Base-by-base conservation (phyloP, 2,888 invertebrate genomes). In the Nephrotoma flavescens region DNA sequence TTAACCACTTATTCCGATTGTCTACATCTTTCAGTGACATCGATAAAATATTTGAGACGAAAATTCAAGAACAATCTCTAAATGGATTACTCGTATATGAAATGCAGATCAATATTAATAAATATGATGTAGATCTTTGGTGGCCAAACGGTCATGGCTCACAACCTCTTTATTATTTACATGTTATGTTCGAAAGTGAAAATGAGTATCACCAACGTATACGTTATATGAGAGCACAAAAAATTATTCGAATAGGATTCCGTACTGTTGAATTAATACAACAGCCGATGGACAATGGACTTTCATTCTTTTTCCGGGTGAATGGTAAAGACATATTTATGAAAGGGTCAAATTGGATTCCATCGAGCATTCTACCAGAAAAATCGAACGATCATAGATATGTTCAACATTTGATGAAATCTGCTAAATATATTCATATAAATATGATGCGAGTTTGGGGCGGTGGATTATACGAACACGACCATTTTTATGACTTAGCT, bases 391-490 rank as follows among this genome's bases (percentile, higher is more conserved):
- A 94, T 88, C 89, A 90, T 88, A 90, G 42, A 6, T 84, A 42
- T 92, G 93, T 97, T 86, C 91, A 93, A 45, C 91, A 93, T 88
- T 92, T 98, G 1, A 90, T 98, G 52, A 90, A 91, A 86, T 94
- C 96, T 0, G 95, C 95, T 0, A 94, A 93, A 88, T 94, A 95
- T 7, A 95, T 95, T 0, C 94, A 98, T 90, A 97, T 98, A 96
- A 96, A 97, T 89, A 97, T 97, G 95, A 92, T 99, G 12, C 93
- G 99, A n/a, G 96, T 99, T 0, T 99, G 99, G 99, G 99, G 99
- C 42, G 99, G 99, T n/a, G 99, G 98, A 0, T 92, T 97, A 0
- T 99, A 99, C 89, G 99, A 99, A 90, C 95, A 95, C 0, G 96
- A 98, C 88, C 93, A 94, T 87, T 98, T 99, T 91, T 99, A 99